Evolutionary conservation across 2,113 vertebrate species (phyloP).

Genomic region (Cyanoderma ruficeps): DNA sequence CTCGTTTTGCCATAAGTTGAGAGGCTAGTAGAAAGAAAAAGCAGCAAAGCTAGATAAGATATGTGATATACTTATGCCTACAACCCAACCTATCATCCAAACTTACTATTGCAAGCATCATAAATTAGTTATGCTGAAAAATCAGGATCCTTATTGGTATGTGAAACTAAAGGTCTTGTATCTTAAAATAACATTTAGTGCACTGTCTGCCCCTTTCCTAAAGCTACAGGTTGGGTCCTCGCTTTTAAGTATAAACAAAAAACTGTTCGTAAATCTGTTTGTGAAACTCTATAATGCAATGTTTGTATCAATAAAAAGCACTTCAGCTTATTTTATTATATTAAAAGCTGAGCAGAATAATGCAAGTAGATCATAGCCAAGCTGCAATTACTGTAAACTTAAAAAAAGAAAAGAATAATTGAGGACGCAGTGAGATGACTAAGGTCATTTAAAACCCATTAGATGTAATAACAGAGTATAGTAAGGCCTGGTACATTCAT

Average conservation of each 20-base stretch:
- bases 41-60: not conserved
- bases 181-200: not conserved
- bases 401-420: not conserved
- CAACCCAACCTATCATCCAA: not conserved
- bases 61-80: not conserved
- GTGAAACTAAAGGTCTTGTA: not conserved
- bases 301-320: not conserved
- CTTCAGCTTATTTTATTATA: not conserved
- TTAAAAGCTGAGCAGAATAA: constrained; percentile 12
- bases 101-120: not conserved
- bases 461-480: not conserved
- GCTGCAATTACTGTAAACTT: not conserved
- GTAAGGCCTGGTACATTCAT: not conserved
- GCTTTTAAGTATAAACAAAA: not conserved
- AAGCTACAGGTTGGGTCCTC: not conserved
- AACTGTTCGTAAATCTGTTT: not conserved
- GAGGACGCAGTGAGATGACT: constrained; percentile 10
- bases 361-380: not conserved
- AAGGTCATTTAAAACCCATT: constrained; percentile 33
- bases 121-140: not conserved
- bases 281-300: not conserved
- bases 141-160: not conserved
- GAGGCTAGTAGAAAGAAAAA: not conserved
- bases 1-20: not conserved
- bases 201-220: not conserved